Percentiles rank a stretch among this genome's conserved stretches.
Conservation (phyloP, 37 sponge, comb jelly and placozoan genomes). For the Lycopodina hypogea region DNA sequence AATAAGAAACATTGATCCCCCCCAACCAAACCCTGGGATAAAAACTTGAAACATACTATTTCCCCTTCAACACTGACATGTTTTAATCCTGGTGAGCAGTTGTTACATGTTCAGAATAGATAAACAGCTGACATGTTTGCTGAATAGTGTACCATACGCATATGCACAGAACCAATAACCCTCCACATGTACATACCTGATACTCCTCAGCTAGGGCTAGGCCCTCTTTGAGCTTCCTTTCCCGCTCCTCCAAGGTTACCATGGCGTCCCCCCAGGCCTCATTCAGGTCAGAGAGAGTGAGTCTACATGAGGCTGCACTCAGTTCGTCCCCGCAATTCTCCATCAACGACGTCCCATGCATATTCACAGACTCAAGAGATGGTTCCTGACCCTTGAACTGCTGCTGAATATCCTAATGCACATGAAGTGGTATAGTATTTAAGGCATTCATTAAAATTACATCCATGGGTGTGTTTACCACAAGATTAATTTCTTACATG, state of each 20-base stretch:
- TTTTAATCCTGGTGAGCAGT: no score
- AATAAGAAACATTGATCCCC: no score
- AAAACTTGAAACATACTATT: no score
- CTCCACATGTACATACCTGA: conserved; percentile 22
- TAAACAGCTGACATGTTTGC: not conserved
- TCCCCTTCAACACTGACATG: no score
- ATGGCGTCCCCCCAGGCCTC: conserved; percentile 48
- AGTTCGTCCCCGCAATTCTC: conserved; percentile 44
- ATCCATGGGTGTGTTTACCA: no score
- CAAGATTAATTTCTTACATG: no score
- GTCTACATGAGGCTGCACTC: conserved; percentile 31
- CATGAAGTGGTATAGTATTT: not conserved
- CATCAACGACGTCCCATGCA: conserved; percentile 42
- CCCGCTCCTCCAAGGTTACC: conserved; percentile 22
- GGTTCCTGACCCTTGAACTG: conserved; percentile 43
- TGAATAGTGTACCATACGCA: not conserved
- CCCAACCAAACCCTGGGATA: no score
- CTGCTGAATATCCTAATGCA: conserved; percentile 29
- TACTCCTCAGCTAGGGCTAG: conserved; percentile 45
- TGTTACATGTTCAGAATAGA: not conserved
- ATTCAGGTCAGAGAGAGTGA: conserved; percentile 55
- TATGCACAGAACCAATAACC: not conserved
- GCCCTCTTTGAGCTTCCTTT: conserved; percentile 37
- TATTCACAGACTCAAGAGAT: conserved; percentile 33
- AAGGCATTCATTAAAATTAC: not conserved